Evolutionary conservation across 2,797 vertebrate genomes (phyloP).

Genomic region (Sebastes goodei): DNA sequence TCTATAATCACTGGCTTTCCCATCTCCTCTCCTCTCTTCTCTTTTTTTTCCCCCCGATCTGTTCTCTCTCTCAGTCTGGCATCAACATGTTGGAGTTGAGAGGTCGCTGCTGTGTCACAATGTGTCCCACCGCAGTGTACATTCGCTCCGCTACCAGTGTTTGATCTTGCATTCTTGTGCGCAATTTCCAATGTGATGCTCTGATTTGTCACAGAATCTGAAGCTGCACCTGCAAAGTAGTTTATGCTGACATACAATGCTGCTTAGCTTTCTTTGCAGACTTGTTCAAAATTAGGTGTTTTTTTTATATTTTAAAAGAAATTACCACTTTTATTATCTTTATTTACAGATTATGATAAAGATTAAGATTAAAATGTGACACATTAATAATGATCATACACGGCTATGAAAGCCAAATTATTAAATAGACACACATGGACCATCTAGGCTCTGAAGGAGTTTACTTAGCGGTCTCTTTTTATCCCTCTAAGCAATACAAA

Average conservation of each 20-base stretch:
- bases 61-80: slow-evolving; percentile 31
- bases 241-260: slow-evolving; percentile 17
- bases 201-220: slow-evolving; percentile 48
- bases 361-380: background rate
- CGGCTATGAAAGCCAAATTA: background rate
- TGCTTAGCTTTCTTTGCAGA: slow-evolving; percentile 25
- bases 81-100: slow-evolving; percentile 33
- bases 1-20: slow-evolving; percentile 41
- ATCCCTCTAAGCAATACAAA: background rate
- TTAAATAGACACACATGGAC: slow-evolving; percentile 23
- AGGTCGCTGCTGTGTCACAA: slow-evolving; percentile 11
- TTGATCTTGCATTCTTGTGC: slow-evolving; percentile 19
- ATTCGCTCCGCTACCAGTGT: slow-evolving; percentile 33
- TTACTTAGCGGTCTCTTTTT: background rate
- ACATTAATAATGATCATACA: background rate
- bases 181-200: slow-evolving; percentile 12
- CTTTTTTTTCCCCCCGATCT: slow-evolving; percentile 3
- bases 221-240: slow-evolving; percentile 23
- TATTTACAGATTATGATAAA: slow-evolving; percentile 5
- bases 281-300: slow-evolving; percentile 11
- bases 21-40: background rate
- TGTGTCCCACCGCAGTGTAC: slow-evolving; percentile 25
- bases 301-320: slow-evolving; percentile 8
- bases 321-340: background rate
- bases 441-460: slow-evolving; percentile 8